Evolutionary conservation across 2,888 invertebrate genomes (phyloP), one percentile per base, ranked within the genome.

Genomic region (Drosophila antonietae): DNA sequence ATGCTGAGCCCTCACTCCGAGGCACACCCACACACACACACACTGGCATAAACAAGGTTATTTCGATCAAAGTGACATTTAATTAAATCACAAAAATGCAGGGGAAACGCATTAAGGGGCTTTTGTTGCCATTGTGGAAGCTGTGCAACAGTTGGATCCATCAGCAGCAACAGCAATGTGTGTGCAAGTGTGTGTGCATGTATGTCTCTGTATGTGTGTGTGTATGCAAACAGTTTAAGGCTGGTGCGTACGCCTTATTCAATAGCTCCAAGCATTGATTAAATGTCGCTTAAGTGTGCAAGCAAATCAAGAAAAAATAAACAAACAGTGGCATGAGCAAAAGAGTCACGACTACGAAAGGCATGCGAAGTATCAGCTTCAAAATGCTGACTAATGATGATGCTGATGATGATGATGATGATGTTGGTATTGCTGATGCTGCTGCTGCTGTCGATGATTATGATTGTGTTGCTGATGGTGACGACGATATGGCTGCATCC

Each of bases 41-140:
- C 18, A 35, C 46, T n/a, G n/a, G 64, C 78, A 78, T 69, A 78
- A 78, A 70, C 81, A 81, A 64, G 75, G 59, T 86, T 86, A 78
- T 81, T 76, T 68, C 75, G 80, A 86, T 84, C 86, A 86, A 84
- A 86, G 80, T 83, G 81, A 75, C 86, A 83, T 83, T 86, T 83
- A 83, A 84, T 84, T 83, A 86, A 84, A 86, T 86, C 71, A 74
- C 69, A 75, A 72, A 74, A 72, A 78, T 55, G 57, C 72, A 73
- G 60, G 71, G 60, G 55, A 55, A 23, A 31, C 43, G 60, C 62
- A 63, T 70, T 76, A 74, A 79, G 73, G 46, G 20, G 14, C 53
- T 39, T 44, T 47, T 60, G 44, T 49, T 60, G 33, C 49, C 58
- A 56, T 41, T 53, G 68, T 51, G 35, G 28, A 31, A 41, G 28